A percentile compares a stretch with the other conserved stretches of the same genome.
These are phyloP conservation scores for Tachyglossus aculeatus DNA, from an alignment of 2,797 vertebrate species.

Conservation along the genomic window DNA sequence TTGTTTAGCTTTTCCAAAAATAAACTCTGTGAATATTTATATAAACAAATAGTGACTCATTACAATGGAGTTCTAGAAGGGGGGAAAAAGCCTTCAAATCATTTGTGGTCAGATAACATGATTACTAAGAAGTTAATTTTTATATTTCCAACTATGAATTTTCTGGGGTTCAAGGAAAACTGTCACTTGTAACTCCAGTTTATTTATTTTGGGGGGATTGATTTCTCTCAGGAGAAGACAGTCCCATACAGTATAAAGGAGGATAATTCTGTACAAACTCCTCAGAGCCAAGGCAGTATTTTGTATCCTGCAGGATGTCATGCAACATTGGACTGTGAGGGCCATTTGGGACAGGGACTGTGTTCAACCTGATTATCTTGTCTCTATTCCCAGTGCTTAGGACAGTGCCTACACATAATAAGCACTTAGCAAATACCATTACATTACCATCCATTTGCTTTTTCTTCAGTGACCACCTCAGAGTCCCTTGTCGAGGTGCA, in stretches of 20 bases:
- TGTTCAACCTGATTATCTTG: too few relatives aligned
- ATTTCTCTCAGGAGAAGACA: background rate
- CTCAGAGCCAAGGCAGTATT: background rate
- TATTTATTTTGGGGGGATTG: background rate
- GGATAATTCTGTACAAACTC: too few relatives aligned
- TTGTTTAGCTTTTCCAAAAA: conserved; percentile 55
- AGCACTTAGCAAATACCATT: too few relatives aligned
- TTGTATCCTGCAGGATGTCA: accelerated
- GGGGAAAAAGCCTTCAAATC: conserved; percentile 44
- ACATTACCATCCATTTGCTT: too few relatives aligned
- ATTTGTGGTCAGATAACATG: conserved; percentile 52
- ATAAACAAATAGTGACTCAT: conserved; percentile 46
- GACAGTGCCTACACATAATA: too few relatives aligned
- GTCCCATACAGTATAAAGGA: background rate
- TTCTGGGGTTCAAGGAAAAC: background rate
- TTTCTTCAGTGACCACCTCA: background rate
- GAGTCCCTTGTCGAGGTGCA: background rate
- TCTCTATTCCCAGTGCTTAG: too few relatives aligned
- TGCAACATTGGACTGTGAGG: too few relatives aligned
- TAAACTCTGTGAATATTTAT: conserved; percentile 52
- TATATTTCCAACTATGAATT: background rate
- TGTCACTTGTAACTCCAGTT: background rate
- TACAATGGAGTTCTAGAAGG: conserved; percentile 35
- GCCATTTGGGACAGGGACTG: too few relatives aligned
- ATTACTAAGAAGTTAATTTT: conserved; percentile 34